These are phyloP conservation scores for Schlechtendalia chinensis DNA, from an alignment of 1,140 invertebrate genomes.

Conservation along the genomic window DNA sequence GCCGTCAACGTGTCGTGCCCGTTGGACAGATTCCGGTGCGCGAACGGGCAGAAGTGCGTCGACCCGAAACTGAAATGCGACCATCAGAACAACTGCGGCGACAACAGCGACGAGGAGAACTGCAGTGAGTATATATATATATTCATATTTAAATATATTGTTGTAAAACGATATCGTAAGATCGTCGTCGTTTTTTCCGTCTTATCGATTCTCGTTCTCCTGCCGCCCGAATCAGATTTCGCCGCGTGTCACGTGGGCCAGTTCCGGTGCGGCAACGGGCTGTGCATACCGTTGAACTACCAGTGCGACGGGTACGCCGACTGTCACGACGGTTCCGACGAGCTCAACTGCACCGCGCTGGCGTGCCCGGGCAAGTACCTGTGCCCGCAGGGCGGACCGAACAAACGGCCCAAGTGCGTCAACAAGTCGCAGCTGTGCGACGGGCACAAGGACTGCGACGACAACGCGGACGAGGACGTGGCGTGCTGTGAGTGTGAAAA, in stretches of 20 bases:
- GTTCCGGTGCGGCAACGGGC: constrained; percentile 88
- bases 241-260: constrained; percentile 85
- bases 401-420: constrained; percentile 80
- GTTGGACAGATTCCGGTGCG: constrained; percentile 86
- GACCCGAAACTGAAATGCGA: constrained; percentile 80
- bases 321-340: constrained; percentile 84
- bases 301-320: constrained; percentile 81
- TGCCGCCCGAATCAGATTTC: constrained; percentile 67
- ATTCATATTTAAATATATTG: too few relatives aligned
- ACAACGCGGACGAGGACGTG: constrained; percentile 84
- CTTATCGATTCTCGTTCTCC: constrained; percentile 30
- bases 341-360: constrained; percentile 83
- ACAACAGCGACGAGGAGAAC: constrained; percentile 83
- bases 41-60: constrained; percentile 78
- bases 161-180: neutral
- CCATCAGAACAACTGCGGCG: constrained; percentile 84
- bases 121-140: constrained; percentile 79
- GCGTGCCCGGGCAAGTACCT: constrained; percentile 90
- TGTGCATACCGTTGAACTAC: constrained; percentile 84
- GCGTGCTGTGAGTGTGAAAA: constrained; percentile 78
- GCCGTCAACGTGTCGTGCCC: constrained; percentile 68
- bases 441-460: constrained; percentile 81
- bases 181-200: neutral
- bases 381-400: constrained; percentile 73
- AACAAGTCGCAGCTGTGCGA: constrained; percentile 84